Conservation (phyloP, 1,140 invertebrate genomes). For the Piezodorus guildinii region DNA sequence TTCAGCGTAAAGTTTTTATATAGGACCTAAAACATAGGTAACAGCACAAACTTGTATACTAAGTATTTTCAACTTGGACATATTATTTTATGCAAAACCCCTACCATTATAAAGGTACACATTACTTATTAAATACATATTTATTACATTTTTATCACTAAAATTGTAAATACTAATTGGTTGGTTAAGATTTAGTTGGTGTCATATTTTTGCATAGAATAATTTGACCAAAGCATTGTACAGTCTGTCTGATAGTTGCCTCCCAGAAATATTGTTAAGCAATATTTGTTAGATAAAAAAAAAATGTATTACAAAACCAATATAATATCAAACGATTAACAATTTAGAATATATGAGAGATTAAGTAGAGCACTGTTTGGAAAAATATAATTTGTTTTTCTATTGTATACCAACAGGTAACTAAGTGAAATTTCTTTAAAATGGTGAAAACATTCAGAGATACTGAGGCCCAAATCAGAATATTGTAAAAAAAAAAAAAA, state of each 20-base stretch:
- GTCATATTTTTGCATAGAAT: background rate
- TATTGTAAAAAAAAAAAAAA: too few relatives aligned
- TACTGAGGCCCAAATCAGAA: constrained; percentile 8
- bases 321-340: constrained; percentile 15
- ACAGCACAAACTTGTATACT: constrained; percentile 16
- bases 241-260: constrained; percentile 23
- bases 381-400: constrained; percentile 15
- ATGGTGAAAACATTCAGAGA: constrained; percentile 10
- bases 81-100: constrained; percentile 5
- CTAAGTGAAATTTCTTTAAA: constrained; percentile 16
- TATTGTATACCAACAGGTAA: constrained; percentile 16
- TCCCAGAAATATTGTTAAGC: constrained; percentile 11
- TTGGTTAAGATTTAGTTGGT: too few relatives aligned
- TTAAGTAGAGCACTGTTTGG: constrained; percentile 23
- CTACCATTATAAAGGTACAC: background rate
- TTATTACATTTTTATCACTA: too few relatives aligned
- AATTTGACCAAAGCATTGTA: constrained; percentile 12
- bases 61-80: constrained; percentile 13
- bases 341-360: constrained; percentile 22
- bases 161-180: background rate
- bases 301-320: constrained; percentile 17
- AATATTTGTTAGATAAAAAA: constrained; percentile 20
- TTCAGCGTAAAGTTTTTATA: constrained; percentile 8
- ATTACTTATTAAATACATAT: background rate
- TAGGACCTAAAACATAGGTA: constrained; percentile 15